Base-by-base conservation (phyloP, 2,888 invertebrate species). In the Coremacera marginata region DNA sequence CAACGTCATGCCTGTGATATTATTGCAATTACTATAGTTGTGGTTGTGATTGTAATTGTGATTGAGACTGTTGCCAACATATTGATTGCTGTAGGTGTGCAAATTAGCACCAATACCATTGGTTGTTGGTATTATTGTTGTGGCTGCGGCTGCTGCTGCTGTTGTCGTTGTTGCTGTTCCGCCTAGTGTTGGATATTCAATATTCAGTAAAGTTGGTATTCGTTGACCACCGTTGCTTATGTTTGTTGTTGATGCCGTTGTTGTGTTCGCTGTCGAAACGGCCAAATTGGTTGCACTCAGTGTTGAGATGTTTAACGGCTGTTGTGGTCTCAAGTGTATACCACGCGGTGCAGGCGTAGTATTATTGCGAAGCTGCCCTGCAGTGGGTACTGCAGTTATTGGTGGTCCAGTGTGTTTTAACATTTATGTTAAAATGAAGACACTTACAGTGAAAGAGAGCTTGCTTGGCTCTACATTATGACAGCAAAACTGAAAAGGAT, bases 271-370 rank as follows among this genome's bases (percentile, higher is more conserved):
- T 62, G 81, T 31, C 5, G 81, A 70, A 7, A 77, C 73, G 31
- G 82, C 75, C 81, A 81, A 80, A 82, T 83, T 79, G 62, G 83
- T 75, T 19, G 87, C 83, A 77, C 84, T 89, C 83, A 94, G 89
- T 76, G 94, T 93, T 83, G 93, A 92, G 80, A 93, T 92, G 88
- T 94, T 94, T 81, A 94, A 90, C 75, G 93, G 92, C 83, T 93
- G 92, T 84, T 92, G 92, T 67, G 89, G 89, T 78, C 89, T 85
- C 82, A 87, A 82, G 80, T 88, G 88, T 75, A 87, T 86, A 78
- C 84, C 86, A 72, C 83, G 80, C 55, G 79, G 78, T 44, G 81
- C 78, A 34, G 83, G 52, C 52, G 81, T 74, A 72, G 78, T 77
- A 52, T 77, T 79, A 70, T 77, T 82, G 55, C 83, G 82, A 34